Evolutionary conservation across 2,113 vertebrate genomes (phyloP).

Genomic region (Penelope pileata): DNA sequence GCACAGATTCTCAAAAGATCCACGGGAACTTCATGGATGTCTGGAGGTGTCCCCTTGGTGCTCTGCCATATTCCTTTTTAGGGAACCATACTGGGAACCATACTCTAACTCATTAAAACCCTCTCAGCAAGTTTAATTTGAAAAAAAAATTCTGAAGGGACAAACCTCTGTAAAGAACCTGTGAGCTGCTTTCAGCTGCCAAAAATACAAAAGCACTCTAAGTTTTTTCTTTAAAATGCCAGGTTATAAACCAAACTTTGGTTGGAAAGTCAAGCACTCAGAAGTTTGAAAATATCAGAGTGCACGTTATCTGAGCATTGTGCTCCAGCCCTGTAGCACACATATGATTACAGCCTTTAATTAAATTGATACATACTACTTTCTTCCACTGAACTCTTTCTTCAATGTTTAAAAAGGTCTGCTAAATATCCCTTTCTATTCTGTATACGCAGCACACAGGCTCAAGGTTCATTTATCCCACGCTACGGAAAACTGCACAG

Average conservation of each 20-base stretch:
- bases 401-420: neutral
- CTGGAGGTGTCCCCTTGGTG: neutral
- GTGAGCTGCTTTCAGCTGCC: neutral
- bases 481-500: neutral
- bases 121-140: neutral
- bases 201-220: neutral
- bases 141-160: neutral
- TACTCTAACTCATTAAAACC: neutral
- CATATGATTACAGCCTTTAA: neutral
- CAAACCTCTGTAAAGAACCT: neutral
- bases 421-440: neutral
- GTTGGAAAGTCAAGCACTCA: neutral
- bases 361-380: neutral
- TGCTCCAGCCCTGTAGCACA: neutral
- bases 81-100: neutral
- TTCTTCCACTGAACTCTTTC: neutral
- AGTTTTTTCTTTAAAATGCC: neutral
- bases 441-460: neutral
- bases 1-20: neutral
- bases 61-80: neutral
- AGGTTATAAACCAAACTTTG: neutral
- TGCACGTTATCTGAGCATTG: neutral
- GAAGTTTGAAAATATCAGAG: neutral
- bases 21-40: accelerated
- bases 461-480: neutral